A percentile compares a stretch with the other conserved stretches of the same genome.
Conservation (phyloP, 2,113 vertebrate genomes). For the Nothocercus julius region DNA sequence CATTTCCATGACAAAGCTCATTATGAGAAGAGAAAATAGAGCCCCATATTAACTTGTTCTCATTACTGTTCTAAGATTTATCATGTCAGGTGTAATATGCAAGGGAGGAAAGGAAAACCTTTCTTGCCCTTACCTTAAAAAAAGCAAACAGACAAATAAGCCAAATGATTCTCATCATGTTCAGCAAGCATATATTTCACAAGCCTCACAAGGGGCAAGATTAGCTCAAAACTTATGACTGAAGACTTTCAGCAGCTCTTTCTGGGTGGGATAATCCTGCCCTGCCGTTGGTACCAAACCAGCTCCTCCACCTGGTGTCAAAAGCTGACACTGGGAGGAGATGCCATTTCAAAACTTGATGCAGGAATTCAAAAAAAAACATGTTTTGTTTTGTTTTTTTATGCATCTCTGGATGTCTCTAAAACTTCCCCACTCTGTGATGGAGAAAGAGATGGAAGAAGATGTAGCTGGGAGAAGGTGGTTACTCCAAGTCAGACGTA, state of each 20-base stretch:
- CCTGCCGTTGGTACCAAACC: accelerated
- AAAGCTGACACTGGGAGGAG: not conserved
- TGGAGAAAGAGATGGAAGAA: too few species aligned
- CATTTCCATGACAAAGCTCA: conserved; percentile 57
- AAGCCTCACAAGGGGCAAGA: not conserved
- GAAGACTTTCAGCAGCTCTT: not conserved
- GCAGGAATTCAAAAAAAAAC: not conserved
- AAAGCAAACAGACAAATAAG: not conserved
- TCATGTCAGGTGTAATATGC: not conserved
- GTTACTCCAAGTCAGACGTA: too few species aligned
- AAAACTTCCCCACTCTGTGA: too few species aligned
- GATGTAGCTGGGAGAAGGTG: too few species aligned
- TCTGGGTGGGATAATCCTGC: not conserved
- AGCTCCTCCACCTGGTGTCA: not conserved
- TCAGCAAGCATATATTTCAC: not conserved
- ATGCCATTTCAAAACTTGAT: not conserved
- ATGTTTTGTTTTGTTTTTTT: too few species aligned
- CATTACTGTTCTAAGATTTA: conserved; percentile 56
- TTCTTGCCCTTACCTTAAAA: not conserved
- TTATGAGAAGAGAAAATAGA: conserved; percentile 58
- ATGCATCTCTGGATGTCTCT: too few species aligned
- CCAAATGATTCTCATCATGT: not conserved
- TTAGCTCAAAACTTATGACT: not conserved
- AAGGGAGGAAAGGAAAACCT: conserved; percentile 25
- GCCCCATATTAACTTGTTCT: conserved; percentile 55